These are phyloP conservation scores for Calephelis perditalis DNA, from an alignment of 2,888 invertebrate genomes.

Conservation along the genomic window DNA sequence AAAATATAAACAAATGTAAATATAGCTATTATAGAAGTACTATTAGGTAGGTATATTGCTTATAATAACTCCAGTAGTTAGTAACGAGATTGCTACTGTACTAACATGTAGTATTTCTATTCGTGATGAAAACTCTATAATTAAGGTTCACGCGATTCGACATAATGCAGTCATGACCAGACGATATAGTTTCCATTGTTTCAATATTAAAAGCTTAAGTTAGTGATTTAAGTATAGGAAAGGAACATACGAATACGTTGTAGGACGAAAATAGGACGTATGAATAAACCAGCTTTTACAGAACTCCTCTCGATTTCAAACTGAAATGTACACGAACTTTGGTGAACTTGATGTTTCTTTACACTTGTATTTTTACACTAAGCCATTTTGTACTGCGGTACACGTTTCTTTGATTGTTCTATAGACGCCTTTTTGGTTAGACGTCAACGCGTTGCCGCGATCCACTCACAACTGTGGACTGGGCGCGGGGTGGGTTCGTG, in stretches of 20 bases:
- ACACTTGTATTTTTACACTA: conserved; percentile 39
- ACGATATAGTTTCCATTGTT: conserved; percentile 25
- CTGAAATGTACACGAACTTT: conserved; percentile 29
- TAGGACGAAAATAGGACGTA: conserved; percentile 50
- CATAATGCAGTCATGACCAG: conserved; percentile 61
- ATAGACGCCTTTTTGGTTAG: conserved; percentile 40
- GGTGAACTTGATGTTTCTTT: conserved; percentile 22
- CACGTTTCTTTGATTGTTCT: conserved; percentile 46
- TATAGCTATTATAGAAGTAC: too few relatives aligned
- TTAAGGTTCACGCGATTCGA: conserved; percentile 39
- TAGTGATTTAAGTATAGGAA: conserved; percentile 29
- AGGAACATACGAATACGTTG: conserved; percentile 39
- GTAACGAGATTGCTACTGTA: not conserved
- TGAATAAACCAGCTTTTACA: conserved; percentile 48
- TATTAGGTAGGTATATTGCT: too few relatives aligned
- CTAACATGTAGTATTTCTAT: conserved; percentile 12
- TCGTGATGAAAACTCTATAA: conserved; percentile 21
- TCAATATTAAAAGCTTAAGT: conserved; percentile 26
- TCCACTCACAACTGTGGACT: conserved; percentile 63
- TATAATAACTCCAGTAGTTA: too few relatives aligned
- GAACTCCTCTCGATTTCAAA: conserved; percentile 37
- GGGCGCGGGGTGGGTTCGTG: conserved; percentile 53
- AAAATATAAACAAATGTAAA: too few relatives aligned
- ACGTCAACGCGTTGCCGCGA: conserved; percentile 61
- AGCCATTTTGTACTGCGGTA: conserved; percentile 48